Conservation (phyloP, 2,797 vertebrate genomes). For the Chloroceryle inda region DNA sequence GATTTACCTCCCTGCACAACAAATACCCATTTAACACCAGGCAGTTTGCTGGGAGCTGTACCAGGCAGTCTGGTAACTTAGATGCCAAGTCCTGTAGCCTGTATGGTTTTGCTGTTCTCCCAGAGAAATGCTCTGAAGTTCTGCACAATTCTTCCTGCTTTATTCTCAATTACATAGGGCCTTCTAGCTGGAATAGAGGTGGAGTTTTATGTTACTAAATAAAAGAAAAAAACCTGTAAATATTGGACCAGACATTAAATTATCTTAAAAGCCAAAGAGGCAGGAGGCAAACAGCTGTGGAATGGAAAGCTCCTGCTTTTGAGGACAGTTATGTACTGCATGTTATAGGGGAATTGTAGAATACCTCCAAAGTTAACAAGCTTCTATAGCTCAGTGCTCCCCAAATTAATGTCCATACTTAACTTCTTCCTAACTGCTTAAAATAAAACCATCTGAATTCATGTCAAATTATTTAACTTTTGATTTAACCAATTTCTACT, state of each 20-base stretch:
- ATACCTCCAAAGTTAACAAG: background rate
- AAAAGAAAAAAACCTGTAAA: background rate
- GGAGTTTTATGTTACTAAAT: background rate
- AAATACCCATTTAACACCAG: background rate
- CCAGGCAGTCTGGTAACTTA: background rate
- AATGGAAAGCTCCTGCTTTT: background rate
- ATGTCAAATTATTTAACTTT: background rate
- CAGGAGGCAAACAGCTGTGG: background rate
- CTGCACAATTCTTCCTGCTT: background rate
- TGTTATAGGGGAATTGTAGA: background rate
- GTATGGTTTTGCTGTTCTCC: background rate
- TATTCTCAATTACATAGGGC: background rate
- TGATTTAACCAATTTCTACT: background rate
- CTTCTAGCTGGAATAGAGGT: background rate
- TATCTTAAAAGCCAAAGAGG: background rate
- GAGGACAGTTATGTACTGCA: background rate
- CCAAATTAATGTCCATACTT: background rate
- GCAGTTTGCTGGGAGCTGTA: background rate
- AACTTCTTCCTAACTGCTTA: background rate
- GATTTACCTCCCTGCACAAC: background rate
- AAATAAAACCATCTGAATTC: background rate
- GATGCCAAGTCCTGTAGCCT: background rate
- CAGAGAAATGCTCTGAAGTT: background rate
- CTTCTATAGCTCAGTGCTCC: background rate
- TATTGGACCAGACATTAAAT: background rate